These are phyloP conservation scores for Laticauda laticaudata DNA, from an alignment of 2,113 vertebrate species.

Conservation along the genomic window DNA sequence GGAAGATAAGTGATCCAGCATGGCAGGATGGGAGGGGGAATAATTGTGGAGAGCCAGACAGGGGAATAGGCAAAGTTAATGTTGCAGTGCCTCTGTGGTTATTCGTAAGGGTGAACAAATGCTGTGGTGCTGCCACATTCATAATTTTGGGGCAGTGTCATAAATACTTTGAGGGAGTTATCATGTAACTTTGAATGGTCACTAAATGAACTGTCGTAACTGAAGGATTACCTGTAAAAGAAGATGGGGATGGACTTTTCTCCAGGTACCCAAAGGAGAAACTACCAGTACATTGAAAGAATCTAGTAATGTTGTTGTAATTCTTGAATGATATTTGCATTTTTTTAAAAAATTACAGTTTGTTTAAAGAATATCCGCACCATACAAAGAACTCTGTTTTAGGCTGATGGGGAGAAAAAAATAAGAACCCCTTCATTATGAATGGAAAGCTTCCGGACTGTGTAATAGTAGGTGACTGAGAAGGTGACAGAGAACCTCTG, in stretches of 20 bases:
- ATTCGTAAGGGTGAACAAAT: no score
- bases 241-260: background rate
- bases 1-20: no score
- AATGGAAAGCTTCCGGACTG: conserved; percentile 28
- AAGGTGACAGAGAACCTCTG: conserved; percentile 24
- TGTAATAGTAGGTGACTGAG: background rate
- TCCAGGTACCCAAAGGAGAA: background rate
- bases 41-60: no score
- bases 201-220: no score
- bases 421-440: background rate
- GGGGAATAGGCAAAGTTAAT: no score
- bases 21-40: no score
- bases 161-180: no score
- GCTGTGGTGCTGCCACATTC: no score
- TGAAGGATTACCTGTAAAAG: background rate
- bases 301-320: background rate
- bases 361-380: background rate
- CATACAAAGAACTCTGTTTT: background rate
- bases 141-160: no score
- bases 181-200: no score
- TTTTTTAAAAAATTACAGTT: background rate
- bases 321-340: background rate
- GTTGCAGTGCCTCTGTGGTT: no score
- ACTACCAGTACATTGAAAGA: background rate
- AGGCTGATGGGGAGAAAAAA: background rate